These are phyloP conservation scores for Alcis repandata DNA, from an alignment of 2,888 invertebrate species.

Conservation along the genomic window DNA sequence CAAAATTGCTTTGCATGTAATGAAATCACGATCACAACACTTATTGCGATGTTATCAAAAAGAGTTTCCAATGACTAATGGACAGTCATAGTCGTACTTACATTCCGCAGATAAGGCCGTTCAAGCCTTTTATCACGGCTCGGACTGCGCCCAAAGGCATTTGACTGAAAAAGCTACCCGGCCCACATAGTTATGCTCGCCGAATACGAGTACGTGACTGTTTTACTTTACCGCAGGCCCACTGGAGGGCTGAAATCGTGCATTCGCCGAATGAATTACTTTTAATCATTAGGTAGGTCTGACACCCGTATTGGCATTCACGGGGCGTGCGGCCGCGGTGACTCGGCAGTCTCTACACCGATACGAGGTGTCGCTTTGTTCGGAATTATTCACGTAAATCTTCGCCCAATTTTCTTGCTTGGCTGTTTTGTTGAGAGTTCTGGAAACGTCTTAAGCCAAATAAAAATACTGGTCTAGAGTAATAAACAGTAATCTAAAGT, in stretches of 20 bases:
- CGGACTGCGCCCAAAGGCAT: slow-evolving; percentile 45
- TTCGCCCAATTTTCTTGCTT: slow-evolving; percentile 10
- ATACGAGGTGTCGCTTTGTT: slow-evolving; percentile 47
- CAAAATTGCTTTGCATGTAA: background rate
- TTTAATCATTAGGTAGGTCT: slow-evolving; percentile 60
- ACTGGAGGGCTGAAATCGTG: slow-evolving; percentile 50
- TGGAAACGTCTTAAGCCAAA: no score
- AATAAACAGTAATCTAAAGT: no score
- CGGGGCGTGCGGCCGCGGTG: slow-evolving; percentile 42
- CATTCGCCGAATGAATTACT: slow-evolving; percentile 64
- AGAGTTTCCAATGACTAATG: slow-evolving; percentile 26
- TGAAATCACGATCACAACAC: background rate
- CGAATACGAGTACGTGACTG: slow-evolving; percentile 59
- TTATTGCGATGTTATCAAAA: slow-evolving; percentile 6
- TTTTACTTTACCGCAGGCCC: slow-evolving; percentile 52
- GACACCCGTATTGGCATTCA: slow-evolving; percentile 57
- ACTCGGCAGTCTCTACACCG: slow-evolving; percentile 45
- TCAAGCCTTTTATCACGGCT: slow-evolving; percentile 46
- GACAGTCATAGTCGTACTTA: slow-evolving; percentile 19
- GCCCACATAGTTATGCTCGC: slow-evolving; percentile 50
- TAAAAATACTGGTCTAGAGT: no score
- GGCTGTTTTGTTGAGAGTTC: background rate
- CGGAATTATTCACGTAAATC: slow-evolving; percentile 41
- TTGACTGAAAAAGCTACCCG: slow-evolving; percentile 50
- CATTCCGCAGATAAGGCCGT: slow-evolving; percentile 37